These are phyloP conservation scores for Pediacus dermestoides DNA, from an alignment of 2,888 invertebrate species.

Conservation along the genomic window DNA sequence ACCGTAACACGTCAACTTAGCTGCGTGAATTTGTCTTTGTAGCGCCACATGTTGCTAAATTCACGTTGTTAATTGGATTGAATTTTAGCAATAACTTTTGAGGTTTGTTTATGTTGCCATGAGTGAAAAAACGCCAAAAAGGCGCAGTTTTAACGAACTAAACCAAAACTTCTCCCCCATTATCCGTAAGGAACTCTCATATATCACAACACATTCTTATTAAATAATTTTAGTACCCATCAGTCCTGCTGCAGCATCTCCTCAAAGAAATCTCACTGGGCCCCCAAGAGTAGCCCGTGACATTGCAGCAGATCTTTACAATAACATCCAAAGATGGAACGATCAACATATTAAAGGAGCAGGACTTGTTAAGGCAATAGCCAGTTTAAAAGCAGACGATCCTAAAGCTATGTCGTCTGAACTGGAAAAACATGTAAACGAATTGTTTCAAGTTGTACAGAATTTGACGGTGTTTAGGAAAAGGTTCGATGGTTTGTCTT, in stretches of 20 bases:
- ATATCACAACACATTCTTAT: conserved; percentile 7
- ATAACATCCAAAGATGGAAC: conserved; percentile 55
- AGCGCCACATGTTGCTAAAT: no score
- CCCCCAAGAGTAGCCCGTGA: conserved; percentile 55
- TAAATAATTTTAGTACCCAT: conserved; percentile 41
- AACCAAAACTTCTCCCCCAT: conserved; percentile 29
- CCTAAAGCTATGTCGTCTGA: conserved; percentile 25
- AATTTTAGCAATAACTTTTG: no score
- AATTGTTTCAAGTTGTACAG: conserved; percentile 35
- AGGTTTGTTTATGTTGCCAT: no score
- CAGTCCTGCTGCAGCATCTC: conserved; percentile 43
- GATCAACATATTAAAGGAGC: conserved; percentile 49
- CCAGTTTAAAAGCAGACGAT: conserved; percentile 35
- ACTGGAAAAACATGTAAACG: conserved; percentile 30
- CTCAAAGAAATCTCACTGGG: conserved; percentile 56
- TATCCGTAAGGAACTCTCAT: conserved; percentile 21
- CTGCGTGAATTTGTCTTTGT: no score
- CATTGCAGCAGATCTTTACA: conserved; percentile 55
- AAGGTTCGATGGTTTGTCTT: conserved; percentile 32
- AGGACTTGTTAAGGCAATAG: conserved; percentile 47
- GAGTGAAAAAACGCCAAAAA: conserved; percentile 24
- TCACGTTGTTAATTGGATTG: no score
- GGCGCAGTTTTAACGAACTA: conserved; percentile 8
- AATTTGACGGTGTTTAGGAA: conserved; percentile 30
- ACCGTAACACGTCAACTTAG: no score